Conservation (phyloP, 2,888 invertebrate genomes). For the Buathra laborator region DNA sequence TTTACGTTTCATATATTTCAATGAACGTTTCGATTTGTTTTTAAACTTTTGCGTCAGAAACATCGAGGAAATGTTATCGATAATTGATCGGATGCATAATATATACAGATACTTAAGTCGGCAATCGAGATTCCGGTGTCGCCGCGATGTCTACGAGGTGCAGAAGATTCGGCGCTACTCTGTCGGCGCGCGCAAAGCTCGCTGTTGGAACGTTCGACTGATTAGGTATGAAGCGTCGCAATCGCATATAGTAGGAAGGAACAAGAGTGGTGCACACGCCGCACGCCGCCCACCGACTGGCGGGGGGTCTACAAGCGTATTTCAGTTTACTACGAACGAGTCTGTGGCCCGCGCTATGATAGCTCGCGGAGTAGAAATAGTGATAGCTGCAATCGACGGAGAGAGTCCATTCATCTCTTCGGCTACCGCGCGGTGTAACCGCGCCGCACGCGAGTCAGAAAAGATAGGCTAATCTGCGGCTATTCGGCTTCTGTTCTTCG, state of each 20-base stretch:
- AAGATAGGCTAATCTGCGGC: conserved; percentile 75
- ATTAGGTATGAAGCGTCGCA: conserved; percentile 70
- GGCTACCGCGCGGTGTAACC: conserved; percentile 35
- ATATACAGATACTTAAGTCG: neutral
- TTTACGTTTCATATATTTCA: too few species aligned
- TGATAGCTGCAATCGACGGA: conserved; percentile 64
- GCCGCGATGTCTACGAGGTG: conserved; percentile 63
- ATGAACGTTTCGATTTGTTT: too few species aligned
- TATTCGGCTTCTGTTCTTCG: conserved; percentile 56
- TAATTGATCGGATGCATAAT: neutral
- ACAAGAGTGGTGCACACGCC: conserved; percentile 14
- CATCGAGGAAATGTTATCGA: neutral
- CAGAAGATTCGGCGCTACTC: conserved; percentile 31
- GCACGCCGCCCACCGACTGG: conserved; percentile 10
- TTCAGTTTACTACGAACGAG: conserved; percentile 30
- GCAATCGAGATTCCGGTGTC: conserved; percentile 24
- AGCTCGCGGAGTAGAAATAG: conserved; percentile 66
- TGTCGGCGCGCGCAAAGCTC: neutral
- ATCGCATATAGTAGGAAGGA: conserved; percentile 59
- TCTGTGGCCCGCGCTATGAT: conserved; percentile 63
- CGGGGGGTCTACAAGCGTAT: conserved; percentile 22
- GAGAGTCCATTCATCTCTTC: conserved; percentile 76
- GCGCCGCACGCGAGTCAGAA: conserved; percentile 43
- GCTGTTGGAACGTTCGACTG: conserved; percentile 27
- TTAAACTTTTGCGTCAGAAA: too few species aligned